phyloP scores from a whole-genome alignment of 2,888 invertebrate species.

The Cerastoderma edule region DNA sequence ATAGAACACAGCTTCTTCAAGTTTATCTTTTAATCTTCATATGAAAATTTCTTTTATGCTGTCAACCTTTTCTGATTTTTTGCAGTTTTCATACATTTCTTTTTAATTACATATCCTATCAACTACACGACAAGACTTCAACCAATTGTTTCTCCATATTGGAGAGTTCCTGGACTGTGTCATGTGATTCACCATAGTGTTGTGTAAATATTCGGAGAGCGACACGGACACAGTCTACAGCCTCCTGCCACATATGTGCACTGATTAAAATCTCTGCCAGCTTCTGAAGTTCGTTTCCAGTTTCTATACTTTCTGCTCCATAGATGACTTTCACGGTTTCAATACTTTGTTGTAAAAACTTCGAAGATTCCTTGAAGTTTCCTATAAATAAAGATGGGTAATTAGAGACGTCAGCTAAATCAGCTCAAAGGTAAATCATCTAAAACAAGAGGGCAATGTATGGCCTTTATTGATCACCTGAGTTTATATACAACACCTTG shows the following conservation, averaged over 20 bases:
- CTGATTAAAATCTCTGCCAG: constrained; percentile 87
- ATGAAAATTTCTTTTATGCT: no score
- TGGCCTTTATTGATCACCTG: no score
- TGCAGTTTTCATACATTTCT: no score
- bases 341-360: constrained; percentile 86
- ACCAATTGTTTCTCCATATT: constrained; percentile 54
- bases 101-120: constrained; percentile 8
- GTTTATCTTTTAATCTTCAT: no score
- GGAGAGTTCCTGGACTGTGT: constrained; percentile 58
- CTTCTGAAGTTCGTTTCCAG: constrained; percentile 88
- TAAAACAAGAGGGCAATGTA: no score
- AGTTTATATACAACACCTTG: no score
- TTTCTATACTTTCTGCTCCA: constrained; percentile 88
- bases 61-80: no score
- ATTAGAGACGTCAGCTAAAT: no score
- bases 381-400: constrained; percentile 79
- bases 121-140: constrained; percentile 21
- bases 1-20: no score
- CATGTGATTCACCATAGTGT: constrained; percentile 68
- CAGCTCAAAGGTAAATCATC: no score
- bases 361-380: constrained; percentile 83
- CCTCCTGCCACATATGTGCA: constrained; percentile 80
- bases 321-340: constrained; percentile 87
- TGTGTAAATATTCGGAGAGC: constrained; percentile 63
- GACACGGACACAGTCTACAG: constrained; percentile 60